Evolutionary conservation across 2,888 invertebrate species (phyloP).

Genomic region (Stenotaenia linearis): DNA sequence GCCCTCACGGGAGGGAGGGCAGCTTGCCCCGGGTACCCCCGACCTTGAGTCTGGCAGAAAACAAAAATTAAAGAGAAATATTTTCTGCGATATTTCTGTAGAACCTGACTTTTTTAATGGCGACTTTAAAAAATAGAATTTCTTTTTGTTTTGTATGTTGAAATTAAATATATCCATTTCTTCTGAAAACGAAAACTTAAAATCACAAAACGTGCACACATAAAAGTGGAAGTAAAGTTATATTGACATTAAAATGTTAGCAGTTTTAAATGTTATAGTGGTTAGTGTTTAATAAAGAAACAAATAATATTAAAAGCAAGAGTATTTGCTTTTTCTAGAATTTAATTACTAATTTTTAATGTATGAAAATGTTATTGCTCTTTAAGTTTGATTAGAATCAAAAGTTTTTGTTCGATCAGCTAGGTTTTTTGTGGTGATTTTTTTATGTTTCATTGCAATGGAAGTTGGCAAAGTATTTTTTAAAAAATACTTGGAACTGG

Average conservation of each 20-base stretch:
- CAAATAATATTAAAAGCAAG: background rate
- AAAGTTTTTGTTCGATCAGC: background rate
- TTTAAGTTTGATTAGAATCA: background rate
- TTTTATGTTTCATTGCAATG: background rate
- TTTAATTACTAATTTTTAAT: background rate
- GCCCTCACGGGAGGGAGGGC: too few species aligned
- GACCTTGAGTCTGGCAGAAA: too few species aligned
- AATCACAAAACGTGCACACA: background rate
- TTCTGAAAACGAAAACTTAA: too few species aligned
- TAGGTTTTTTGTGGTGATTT: too few species aligned
- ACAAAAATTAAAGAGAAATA: too few species aligned
- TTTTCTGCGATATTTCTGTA: too few species aligned
- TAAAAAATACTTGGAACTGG: background rate
- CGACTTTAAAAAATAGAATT: too few species aligned
- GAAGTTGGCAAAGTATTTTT: background rate
- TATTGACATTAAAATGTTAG: background rate
- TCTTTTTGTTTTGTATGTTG: too few species aligned
- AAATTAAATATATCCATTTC: too few species aligned
- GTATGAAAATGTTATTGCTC: background rate
- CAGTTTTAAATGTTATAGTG: background rate
- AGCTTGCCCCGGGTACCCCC: too few species aligned
- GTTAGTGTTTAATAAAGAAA: background rate
- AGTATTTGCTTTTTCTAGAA: background rate
- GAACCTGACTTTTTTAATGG: too few species aligned
- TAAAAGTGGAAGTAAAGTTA: background rate